phyloP scores from a whole-genome alignment of 2,797 vertebrate species.

The Cyprinella venusta region DNA sequence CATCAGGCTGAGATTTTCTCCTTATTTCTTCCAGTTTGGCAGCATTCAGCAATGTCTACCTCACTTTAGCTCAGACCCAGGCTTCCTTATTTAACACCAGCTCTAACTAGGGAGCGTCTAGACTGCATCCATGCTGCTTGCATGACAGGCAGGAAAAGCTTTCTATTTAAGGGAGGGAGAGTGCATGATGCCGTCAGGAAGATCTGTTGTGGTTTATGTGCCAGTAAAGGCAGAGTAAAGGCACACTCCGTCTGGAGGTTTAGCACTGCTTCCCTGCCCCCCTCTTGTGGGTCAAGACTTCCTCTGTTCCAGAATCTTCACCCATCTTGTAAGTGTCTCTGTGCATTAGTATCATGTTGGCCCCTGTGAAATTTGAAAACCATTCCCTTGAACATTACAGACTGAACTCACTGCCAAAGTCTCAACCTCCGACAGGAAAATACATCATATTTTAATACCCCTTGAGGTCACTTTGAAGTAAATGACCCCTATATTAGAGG shows the following conservation, averaged over 20 bases:
- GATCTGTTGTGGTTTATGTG: slow-evolving; percentile 48
- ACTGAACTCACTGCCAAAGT: slow-evolving; percentile 53
- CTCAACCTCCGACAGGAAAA: slow-evolving; percentile 57
- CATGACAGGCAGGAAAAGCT: slow-evolving; percentile 57
- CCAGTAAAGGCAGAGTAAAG: slow-evolving; percentile 38
- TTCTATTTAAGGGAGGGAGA: slow-evolving; percentile 45
- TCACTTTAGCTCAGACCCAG: slow-evolving; percentile 19
- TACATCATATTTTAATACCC: slow-evolving; percentile 59
- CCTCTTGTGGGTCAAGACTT: background rate
- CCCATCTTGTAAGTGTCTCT: slow-evolving; percentile 13
- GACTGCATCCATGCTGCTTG: slow-evolving; percentile 55
- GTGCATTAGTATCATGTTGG: slow-evolving; percentile 27
- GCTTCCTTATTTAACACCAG: slow-evolving; percentile 36
- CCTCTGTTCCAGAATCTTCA: slow-evolving; percentile 19
- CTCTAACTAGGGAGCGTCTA: slow-evolving; percentile 55
- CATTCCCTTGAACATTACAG: slow-evolving; percentile 46
- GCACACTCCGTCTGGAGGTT: slow-evolving; percentile 32
- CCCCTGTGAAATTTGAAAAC: slow-evolving; percentile 43
- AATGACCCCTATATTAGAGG: slow-evolving; percentile 50
- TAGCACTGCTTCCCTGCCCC: background rate
- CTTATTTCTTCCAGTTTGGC: slow-evolving; percentile 33
- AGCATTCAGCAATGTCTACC: slow-evolving; percentile 31
- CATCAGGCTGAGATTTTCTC: slow-evolving; percentile 50
- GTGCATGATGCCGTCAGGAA: slow-evolving; percentile 45
- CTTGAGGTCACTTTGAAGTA: slow-evolving; percentile 59